Conservation (phyloP, 2,888 invertebrate species). For the Leptothorax acervorum region DNA sequence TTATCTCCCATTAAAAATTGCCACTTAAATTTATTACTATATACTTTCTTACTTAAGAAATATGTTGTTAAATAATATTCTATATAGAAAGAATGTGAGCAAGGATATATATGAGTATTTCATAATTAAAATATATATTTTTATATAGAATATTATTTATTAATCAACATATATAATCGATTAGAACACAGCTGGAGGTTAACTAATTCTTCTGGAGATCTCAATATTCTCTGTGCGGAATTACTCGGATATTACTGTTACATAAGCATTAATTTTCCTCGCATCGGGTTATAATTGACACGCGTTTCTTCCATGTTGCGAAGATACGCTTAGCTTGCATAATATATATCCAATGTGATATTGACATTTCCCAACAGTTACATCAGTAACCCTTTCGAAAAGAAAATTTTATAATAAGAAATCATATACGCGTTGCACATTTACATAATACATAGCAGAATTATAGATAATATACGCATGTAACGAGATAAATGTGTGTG, state of each 20-base stretch:
- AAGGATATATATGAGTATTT: not conserved
- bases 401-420: not conserved
- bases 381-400: not conserved
- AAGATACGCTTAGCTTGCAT: not conserved
- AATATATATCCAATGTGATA: not conserved
- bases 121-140: not conserved
- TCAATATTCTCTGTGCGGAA: not conserved
- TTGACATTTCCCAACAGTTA: not conserved
- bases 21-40: not conserved
- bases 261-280: not conserved
- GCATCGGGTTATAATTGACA: not conserved
- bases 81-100: too few relatives aligned
- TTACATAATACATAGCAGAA: not conserved
- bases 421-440: not conserved
- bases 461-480: not conserved
- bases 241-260: not conserved
- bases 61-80: not conserved
- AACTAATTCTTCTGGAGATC: not conserved
- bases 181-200: not conserved
- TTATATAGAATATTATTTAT: constrained; percentile 5
- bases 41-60: not conserved
- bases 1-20: not conserved
- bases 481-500: not conserved
- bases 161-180: not conserved
- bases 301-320: not conserved